Evolutionary conservation across 2,888 invertebrate genomes (phyloP), one percentile per base, ranked within the genome.

Genomic region (Maniola hyperantus): DNA sequence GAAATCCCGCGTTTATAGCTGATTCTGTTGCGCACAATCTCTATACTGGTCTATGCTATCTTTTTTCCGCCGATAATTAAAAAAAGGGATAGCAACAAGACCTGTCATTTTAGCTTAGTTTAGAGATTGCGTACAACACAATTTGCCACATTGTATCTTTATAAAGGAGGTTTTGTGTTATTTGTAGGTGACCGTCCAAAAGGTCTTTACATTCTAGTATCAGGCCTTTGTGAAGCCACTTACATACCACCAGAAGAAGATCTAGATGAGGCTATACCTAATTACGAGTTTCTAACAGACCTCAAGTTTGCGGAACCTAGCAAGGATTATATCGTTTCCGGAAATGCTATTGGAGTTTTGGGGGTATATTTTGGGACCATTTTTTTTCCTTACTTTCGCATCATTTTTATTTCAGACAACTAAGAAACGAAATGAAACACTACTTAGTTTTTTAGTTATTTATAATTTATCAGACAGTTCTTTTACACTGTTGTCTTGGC

Each of bases 271-370:
- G 86, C 87, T 0, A 88, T 94, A 46, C 94, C 94, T 0, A 93
- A 94, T 73, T 91, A 93, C 55, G 94, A 94, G 73, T 93, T 93
- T 72, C 77, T 93, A 8, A 85, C 90, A 0, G 91, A 93, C 51
- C 72, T 93, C 7, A 88, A 91, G 73, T 93, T 93, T 70, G 79
- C 81, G 0, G 88, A 91, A 4, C 88, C 88, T 0, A 83, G 88
- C 39, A 87, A 88, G 57, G 94, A 95, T 71, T 94, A 93, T 71
- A 89, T 95, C 13, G 93, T 94, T 1, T 93, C 94, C 0, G 95
- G 95, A 1, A 94, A 93, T 64, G 93, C 94, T 8, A 84, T 95
- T 20, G 95, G 95, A 0, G 94, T 95, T 42, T 79, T 94, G 42
- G 93, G 94, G 66, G 89, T 94, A 70, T 77, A 61, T 44, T 15